A percentile compares a stretch with the other conserved stretches of the same genome.
Evolutionary conservation across 2,113 vertebrate genomes (phyloP).

Genomic region (Struthio camelus): DNA sequence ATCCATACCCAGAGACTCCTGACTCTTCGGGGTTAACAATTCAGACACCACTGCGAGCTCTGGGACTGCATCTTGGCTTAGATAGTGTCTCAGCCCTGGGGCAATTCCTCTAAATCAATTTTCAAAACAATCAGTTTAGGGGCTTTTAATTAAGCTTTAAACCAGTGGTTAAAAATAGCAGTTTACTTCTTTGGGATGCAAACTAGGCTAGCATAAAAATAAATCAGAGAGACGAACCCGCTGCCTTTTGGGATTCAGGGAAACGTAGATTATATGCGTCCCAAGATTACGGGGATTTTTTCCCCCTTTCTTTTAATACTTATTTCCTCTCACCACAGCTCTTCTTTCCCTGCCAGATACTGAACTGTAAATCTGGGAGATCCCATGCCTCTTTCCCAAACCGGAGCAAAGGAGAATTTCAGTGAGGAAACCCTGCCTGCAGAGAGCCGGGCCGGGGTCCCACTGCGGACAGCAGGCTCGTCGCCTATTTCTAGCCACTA

Average conservation of each 20-base stretch:
- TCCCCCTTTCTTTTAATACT: neutral
- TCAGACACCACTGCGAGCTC: constrained; percentile 25
- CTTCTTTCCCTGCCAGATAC: constrained; percentile 19
- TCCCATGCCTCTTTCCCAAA: neutral
- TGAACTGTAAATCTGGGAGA: neutral
- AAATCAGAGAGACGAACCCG: constrained; percentile 49
- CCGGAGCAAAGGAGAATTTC: neutral
- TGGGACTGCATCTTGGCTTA: constrained; percentile 27
- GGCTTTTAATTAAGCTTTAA: constrained; percentile 74
- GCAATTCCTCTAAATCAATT: constrained; percentile 70
- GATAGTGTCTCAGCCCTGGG: constrained; percentile 54
- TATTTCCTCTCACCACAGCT: neutral
- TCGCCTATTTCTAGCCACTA: neutral
- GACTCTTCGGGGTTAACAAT: constrained; percentile 34
- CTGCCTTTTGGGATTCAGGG: constrained; percentile 55
- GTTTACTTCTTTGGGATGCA: constrained; percentile 70
- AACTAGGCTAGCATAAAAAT: constrained; percentile 58
- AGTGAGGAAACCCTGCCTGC: neutral
- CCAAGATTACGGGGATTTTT: constrained; percentile 55
- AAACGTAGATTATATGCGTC: constrained; percentile 45
- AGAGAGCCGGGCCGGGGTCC: neutral
- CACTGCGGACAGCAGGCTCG: neutral
- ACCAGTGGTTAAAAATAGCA: constrained; percentile 67
- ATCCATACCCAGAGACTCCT: neutral
- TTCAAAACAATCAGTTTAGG: constrained; percentile 71